These are phyloP conservation scores for Mareca penelope DNA, from an alignment of 2,797 vertebrate species.

Conservation along the genomic window DNA sequence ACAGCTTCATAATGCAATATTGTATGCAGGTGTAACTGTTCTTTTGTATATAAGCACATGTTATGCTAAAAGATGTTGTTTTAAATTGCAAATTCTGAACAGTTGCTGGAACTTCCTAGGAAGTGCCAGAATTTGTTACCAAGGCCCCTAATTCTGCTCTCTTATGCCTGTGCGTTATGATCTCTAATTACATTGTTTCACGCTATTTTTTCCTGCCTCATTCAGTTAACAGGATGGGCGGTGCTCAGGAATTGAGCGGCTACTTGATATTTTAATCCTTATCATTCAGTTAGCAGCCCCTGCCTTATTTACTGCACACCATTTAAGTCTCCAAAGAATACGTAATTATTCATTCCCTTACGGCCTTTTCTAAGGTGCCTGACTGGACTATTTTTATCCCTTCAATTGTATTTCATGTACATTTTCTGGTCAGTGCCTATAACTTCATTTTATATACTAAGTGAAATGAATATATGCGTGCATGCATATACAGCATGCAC, in stretches of 20 bases:
- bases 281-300: conserved; percentile 4
- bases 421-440: background rate
- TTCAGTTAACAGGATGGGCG: conserved; percentile 59
- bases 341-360: conserved; percentile 34
- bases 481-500: background rate
- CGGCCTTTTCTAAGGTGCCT: background rate
- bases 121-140: conserved; percentile 36
- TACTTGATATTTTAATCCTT: conserved; percentile 63
- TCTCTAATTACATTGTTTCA: conserved; percentile 64
- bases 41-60: conserved; percentile 8
- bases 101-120: conserved; percentile 55
- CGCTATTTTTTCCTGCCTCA: conserved; percentile 66
- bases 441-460: background rate
- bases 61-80: conserved; percentile 19
- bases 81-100: conserved; percentile 33
- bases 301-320: conserved; percentile 44
- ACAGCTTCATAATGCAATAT: conserved; percentile 32
- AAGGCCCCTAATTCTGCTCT: background rate
- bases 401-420: background rate
- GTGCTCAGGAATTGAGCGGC: conserved; percentile 42
- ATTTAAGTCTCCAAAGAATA: conserved; percentile 51
- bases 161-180: background rate
- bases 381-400: conserved; percentile 36
- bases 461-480: background rate
- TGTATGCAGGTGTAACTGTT: conserved; percentile 46